These are phyloP conservation scores for Globodera rostochiensis DNA, from an alignment of 1,140 invertebrate genomes.

Conservation along the genomic window DNA sequence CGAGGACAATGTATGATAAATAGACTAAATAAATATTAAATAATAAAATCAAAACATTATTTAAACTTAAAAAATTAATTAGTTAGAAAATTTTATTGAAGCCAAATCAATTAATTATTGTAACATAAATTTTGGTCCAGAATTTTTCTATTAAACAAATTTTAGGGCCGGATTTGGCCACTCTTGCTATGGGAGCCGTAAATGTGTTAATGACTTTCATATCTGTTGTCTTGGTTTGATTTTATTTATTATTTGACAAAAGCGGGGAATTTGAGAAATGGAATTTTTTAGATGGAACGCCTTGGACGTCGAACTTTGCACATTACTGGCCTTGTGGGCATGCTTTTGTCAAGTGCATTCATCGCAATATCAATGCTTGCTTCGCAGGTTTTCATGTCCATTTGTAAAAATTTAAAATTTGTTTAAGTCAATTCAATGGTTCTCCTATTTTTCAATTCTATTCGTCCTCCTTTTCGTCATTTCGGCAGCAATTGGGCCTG, in stretches of 20 bases:
- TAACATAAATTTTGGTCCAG: too few relatives aligned
- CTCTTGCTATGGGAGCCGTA: conserved; percentile 81
- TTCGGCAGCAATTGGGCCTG: conserved; percentile 66
- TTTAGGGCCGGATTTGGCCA: conserved; percentile 79
- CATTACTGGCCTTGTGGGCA: conserved; percentile 67
- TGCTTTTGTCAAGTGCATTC: conserved; percentile 58
- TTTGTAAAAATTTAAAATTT: not conserved
- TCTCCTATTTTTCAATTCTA: conserved; percentile 56
- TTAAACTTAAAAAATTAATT: too few relatives aligned
- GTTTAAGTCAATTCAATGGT: conserved; percentile 44
- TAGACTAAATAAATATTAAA: too few relatives aligned
- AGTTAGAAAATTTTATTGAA: too few relatives aligned
- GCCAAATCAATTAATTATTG: too few relatives aligned
- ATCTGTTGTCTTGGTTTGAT: conserved; percentile 76
- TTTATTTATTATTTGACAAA: conserved; percentile 10
- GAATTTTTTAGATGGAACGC: conserved; percentile 71
- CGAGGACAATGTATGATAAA: conserved; percentile 75
- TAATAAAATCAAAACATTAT: too few relatives aligned
- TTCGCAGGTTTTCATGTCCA: not conserved
- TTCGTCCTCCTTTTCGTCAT: conserved; percentile 66
- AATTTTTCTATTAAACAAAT: not conserved
- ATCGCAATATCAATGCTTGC: conserved; percentile 51
- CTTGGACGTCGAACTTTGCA: conserved; percentile 68
- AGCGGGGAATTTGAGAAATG: too few relatives aligned
- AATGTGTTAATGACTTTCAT: conserved; percentile 86